Evolutionary conservation across 2,888 invertebrate genomes (phyloP).

Genomic region (Acanthosepion lycidas): DNA sequence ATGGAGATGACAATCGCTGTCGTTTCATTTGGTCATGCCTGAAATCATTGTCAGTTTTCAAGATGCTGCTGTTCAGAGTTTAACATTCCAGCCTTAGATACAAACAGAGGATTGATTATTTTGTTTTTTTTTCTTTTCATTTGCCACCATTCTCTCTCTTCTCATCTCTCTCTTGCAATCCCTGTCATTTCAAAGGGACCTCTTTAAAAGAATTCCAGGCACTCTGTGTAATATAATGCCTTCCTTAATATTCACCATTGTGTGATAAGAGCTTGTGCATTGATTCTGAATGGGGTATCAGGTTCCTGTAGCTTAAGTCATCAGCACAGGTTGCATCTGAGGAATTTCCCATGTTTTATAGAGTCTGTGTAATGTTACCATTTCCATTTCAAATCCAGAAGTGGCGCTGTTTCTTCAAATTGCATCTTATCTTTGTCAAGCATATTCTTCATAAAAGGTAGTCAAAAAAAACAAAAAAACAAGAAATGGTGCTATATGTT

Average conservation of each 20-base stretch:
- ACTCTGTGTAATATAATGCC: background rate
- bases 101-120: background rate
- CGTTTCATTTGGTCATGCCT: background rate
- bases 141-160: too few species aligned
- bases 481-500: background rate
- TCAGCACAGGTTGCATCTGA: background rate
- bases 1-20: background rate
- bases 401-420: constrained; percentile 14
- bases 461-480: background rate
- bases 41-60: background rate
- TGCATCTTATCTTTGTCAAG: constrained; percentile 2
- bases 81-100: background rate
- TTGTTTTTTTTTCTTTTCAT: too few species aligned
- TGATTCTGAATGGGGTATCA: background rate
- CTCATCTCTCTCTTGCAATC: background rate
- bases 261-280: background rate
- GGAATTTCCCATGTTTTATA: background rate
- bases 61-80: background rate
- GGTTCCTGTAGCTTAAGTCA: background rate
- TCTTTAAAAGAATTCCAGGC: background rate
- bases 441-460: background rate
- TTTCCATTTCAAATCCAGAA: background rate
- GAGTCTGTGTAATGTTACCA: background rate
- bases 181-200: background rate
- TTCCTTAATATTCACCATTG: background rate